Evolutionary conservation across 2,797 vertebrate genomes (phyloP), one percentile per base, ranked within the genome.

Genomic region (Thunnus albacares): DNA sequence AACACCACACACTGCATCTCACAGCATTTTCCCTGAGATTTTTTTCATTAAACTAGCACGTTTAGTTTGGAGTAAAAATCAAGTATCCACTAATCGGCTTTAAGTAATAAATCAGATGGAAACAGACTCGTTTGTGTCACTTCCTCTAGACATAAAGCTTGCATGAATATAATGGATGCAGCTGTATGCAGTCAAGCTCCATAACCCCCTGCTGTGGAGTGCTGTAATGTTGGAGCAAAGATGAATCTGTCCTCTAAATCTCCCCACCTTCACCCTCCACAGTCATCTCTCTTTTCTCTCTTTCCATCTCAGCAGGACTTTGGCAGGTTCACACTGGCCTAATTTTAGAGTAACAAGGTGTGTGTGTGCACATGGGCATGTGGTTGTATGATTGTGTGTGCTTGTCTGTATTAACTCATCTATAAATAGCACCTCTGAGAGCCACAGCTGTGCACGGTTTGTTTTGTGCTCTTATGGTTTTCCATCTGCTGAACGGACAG

Each of bases 241-340:
- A 83, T 24, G 58, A 88, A 88, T 89, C 64, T 83, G 86, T 85
- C 81, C 72, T 88, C 73, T 69, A 79, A 76, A 75, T 73, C 79
- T 75, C 71, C 71, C 77, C 57, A 77, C 56, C 77, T 74, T 79
- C 79, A 77, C 71, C 73, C 75, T 72, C 49, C 65, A 68, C 61
- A 56, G 52, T 64, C 77, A 71, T 68, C 56, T 71, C 79, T 74
- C 82, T 71, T 51, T 11, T n/a, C 75, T 58, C 64, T 78, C 57
- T 35, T 61, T 56, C 72, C 47, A 24, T 81, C 79, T 81, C 87
- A 85, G 84, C 83, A 61, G 79, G 86, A 69, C 72, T 81, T 65
- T 80, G 80, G 73, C 91, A 90, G 64, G 26, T 83, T 90, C 80
- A 71, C 75, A 61, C 56, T 90, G 87, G 71, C 87, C 90, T 91